Base-by-base conservation (phyloP, 2,888 invertebrate genomes). In the Eilema depressum region DNA sequence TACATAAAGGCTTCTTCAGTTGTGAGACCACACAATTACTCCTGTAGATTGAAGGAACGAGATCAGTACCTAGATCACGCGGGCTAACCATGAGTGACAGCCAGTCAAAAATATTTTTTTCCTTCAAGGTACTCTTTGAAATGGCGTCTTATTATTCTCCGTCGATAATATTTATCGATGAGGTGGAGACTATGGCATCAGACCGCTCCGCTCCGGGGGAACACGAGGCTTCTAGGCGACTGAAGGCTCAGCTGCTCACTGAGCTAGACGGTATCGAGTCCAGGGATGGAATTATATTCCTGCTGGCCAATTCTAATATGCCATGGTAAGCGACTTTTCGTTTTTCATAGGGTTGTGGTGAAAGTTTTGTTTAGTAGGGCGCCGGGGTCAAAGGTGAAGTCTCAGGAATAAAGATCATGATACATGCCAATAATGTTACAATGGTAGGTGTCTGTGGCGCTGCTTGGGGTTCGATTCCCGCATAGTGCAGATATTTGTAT, bases 141-240 rank as follows among this genome's bases (percentile, higher is more conserved):
- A 95, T 98, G 91, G 99, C 99, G 0, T 96, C 97, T 56, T 96
- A 97, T 87, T 97, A 98, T 86, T 97, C 98, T 0, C 99, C 99
- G 0, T 97, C 98, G 0, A 97, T 98, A 14, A 98, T 99, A 83
- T 99, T 99, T 91, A 96, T 99, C 65, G 99, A 99, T 88, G 99
- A 99, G 92, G 96, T 99, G 71, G 99, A 99, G 87, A 97, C 98
- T 20, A 91, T 99, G 47, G 97, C 98, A 26, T 97, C 97, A 3
- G 95, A 94, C 70, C 94, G 96, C 3, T 96, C 96, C 1, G 93
- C 96, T 17, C 90, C 95, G 0, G 96, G 96, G 0, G 98, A 98
- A 86, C 98, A 98, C 86, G 98, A 98, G 90, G 98, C 98, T 0
- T 97, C 98, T 12, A 96, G 98, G 73, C 95, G 99, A 70, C 97